These are phyloP conservation scores for Chrysopilus asiliformis DNA, from an alignment of 2,888 invertebrate genomes.

Conservation along the genomic window DNA sequence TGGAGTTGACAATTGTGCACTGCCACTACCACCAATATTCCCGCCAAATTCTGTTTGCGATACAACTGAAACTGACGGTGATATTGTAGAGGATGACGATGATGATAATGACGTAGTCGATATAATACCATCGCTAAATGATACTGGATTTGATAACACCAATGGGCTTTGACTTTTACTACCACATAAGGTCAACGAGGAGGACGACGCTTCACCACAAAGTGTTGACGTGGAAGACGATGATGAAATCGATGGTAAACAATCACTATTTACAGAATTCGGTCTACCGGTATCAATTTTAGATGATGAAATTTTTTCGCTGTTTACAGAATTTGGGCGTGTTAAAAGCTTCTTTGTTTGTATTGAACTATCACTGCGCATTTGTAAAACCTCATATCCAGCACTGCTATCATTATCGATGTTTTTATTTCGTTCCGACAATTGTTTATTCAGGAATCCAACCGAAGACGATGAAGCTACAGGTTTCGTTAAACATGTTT, in stretches of 20 bases:
- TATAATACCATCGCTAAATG: constrained; percentile 13
- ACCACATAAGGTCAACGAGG: constrained; percentile 17
- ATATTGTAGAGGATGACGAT: constrained; percentile 18
- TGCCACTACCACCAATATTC: constrained; percentile 7
- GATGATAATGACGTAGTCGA: constrained; percentile 15
- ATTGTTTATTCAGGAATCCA: too few relatives aligned
- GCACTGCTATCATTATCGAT: constrained; percentile 1
- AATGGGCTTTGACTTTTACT: constrained; percentile 18
- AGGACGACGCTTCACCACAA: constrained; percentile 16
- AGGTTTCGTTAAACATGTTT: too few relatives aligned
- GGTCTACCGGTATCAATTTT: constrained; percentile 19
- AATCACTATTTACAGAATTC: constrained; percentile 23
- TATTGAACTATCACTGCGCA: constrained; percentile 27
- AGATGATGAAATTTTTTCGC: constrained; percentile 23
- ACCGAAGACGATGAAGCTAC: too few relatives aligned
- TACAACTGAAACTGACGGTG: not conserved
- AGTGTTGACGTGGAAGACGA: constrained; percentile 20
- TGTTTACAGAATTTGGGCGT: constrained; percentile 32
- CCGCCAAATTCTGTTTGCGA: too few relatives aligned
- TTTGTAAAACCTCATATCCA: constrained; percentile 28
- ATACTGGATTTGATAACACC: constrained; percentile 14
- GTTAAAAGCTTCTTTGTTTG: constrained; percentile 21
- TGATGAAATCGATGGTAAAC: constrained; percentile 17
- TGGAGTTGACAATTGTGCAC: constrained; percentile 7
- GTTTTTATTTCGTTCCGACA: too few relatives aligned